Percentiles rank a stretch among this genome's conserved stretches.
Evolutionary conservation across 2,888 invertebrate species (phyloP).

Genomic region (Sclerodermus sp.): DNA sequence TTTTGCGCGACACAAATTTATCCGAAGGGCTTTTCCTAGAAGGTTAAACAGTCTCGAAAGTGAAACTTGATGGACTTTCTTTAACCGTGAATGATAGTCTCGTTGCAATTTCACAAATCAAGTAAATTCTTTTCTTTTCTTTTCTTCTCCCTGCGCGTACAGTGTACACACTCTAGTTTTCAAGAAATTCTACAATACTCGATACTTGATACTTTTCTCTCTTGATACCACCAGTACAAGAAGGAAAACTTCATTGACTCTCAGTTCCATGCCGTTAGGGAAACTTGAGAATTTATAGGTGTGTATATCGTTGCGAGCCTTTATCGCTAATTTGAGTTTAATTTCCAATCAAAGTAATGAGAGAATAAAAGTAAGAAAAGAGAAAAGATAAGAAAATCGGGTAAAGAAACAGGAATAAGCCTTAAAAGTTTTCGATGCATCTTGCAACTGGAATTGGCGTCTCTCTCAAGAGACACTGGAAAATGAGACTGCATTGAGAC

Average conservation of each 20-base stretch:
- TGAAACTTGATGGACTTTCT: not conserved
- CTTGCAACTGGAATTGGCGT: constrained; percentile 42
- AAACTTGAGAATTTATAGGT: too few species aligned
- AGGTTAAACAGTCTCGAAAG: not conserved
- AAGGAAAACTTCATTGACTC: too few species aligned
- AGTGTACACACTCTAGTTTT: too few species aligned
- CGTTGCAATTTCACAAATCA: too few species aligned
- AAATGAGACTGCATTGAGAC: constrained; percentile 46
- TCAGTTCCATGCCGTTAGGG: too few species aligned
- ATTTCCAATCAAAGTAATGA: not conserved
- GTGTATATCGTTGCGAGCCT: too few species aligned
- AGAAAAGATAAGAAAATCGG: not conserved
- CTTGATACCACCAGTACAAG: too few species aligned
- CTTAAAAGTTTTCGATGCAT: constrained; percentile 28
- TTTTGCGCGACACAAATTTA: not conserved
- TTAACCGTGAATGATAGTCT: not conserved
- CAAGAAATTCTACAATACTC: too few species aligned
- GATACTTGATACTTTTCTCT: too few species aligned
- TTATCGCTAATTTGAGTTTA: not conserved
- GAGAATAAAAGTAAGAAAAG: too few species aligned
- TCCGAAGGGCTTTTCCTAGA: not conserved
- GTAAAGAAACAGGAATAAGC: not conserved
- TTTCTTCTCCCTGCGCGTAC: too few species aligned
- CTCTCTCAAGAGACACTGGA: constrained; percentile 30
- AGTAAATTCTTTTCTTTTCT: too few species aligned